phyloP scores from a whole-genome alignment of 1,140 invertebrate species.

The Dreissena rostriformis region DNA sequence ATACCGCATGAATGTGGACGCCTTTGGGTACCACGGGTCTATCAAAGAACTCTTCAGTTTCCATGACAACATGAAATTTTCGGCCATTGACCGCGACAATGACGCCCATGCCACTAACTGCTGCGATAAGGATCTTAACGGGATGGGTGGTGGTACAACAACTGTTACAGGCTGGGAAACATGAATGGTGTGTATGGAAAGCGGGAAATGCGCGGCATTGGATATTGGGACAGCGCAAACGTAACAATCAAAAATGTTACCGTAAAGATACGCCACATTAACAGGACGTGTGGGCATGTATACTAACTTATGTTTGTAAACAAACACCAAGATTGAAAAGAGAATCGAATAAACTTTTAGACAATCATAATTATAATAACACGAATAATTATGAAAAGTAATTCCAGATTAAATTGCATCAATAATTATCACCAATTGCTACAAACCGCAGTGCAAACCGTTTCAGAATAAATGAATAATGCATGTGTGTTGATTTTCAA shows the following conservation, averaged over 20 bases:
- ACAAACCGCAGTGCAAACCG: too few relatives aligned
- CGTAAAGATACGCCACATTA: background rate
- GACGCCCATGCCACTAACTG: slow-evolving; percentile 3
- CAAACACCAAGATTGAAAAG: too few relatives aligned
- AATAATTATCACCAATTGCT: too few relatives aligned
- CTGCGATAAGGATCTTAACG: background rate
- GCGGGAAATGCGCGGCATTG: slow-evolving; percentile 14
- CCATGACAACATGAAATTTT: slow-evolving; percentile 43
- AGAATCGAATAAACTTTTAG: too few relatives aligned
- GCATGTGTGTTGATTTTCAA: too few relatives aligned
- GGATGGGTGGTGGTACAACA: slow-evolving; percentile 46
- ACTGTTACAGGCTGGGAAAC: slow-evolving; percentile 22
- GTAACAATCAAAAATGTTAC: slow-evolving; percentile 18
- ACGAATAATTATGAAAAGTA: too few relatives aligned
- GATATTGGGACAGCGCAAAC: slow-evolving; percentile 5
- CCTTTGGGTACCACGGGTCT: slow-evolving; percentile 11
- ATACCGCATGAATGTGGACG: slow-evolving; percentile 40
- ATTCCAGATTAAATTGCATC: too few relatives aligned
- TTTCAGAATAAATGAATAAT: too few relatives aligned
- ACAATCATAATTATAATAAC: too few relatives aligned
- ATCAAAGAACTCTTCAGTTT: slow-evolving; percentile 18
- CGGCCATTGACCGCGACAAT: slow-evolving; percentile 44
- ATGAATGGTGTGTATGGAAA: slow-evolving; percentile 41
- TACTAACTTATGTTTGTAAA: too few relatives aligned
- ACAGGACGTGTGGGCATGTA: background rate